A percentile compares a stretch with the other conserved stretches of the same genome.
Evolutionary conservation across 2,797 vertebrate species (phyloP).

Genomic region (Tiaroga cobitis): DNA sequence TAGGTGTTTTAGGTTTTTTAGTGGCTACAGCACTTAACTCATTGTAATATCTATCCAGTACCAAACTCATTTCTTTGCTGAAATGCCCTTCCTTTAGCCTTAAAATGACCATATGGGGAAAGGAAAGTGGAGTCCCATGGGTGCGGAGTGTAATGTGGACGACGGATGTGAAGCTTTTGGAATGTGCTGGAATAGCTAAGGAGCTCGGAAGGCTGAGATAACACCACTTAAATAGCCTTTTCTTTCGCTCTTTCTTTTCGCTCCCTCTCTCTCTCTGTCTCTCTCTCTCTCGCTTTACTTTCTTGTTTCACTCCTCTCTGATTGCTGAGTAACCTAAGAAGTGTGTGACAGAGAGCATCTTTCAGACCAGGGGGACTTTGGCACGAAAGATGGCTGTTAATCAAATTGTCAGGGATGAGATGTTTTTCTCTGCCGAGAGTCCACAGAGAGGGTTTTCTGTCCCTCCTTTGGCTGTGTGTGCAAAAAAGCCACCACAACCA

Average conservation of each 20-base stretch:
- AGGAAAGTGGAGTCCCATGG: constrained; percentile 48
- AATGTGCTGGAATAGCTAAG: constrained; percentile 59
- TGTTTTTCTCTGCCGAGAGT: constrained; percentile 61
- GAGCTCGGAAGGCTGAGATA: constrained; percentile 58
- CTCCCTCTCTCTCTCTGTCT: constrained; percentile 59
- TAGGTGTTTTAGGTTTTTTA: background rate
- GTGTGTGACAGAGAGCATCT: constrained; percentile 80
- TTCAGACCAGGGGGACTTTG: constrained; percentile 68
- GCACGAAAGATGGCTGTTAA: constrained; percentile 78
- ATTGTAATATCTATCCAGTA: background rate
- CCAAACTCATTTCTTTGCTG: constrained; percentile 10
- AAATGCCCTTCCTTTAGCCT: constrained; percentile 39
- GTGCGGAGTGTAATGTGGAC: constrained; percentile 52
- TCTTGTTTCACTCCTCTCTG: constrained; percentile 67
- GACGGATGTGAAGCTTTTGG: constrained; percentile 60
- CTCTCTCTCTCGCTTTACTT: constrained; percentile 69
- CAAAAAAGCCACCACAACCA: constrained; percentile 67
- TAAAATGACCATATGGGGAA: constrained; percentile 61
- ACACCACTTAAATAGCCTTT: constrained; percentile 59
- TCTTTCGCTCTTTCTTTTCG: constrained; percentile 46
- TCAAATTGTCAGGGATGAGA: constrained; percentile 81
- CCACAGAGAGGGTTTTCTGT: constrained; percentile 64
- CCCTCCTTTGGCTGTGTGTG: constrained; percentile 54
- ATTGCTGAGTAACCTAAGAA: constrained; percentile 80
- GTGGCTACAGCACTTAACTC: background rate